These are phyloP conservation scores for Elanus axillaris DNA, from an alignment of 2,113 vertebrate species.

Conservation along the genomic window DNA sequence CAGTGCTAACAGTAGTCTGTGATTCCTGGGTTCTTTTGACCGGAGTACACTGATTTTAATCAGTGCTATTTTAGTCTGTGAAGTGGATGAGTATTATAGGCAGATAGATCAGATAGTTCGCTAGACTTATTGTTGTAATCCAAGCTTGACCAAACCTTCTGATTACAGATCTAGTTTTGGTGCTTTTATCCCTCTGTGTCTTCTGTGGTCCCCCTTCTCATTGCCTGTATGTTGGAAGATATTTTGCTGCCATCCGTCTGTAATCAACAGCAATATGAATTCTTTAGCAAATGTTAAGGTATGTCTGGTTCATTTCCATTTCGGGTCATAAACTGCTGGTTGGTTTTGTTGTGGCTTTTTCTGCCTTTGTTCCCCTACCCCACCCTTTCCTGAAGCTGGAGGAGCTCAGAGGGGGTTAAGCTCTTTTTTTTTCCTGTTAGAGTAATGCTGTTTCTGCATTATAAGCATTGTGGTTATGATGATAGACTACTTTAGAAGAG, in stretches of 20 bases:
- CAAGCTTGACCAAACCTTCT: not conserved
- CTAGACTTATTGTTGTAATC: not conserved
- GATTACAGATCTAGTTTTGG: not conserved
- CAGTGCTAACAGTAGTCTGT: not conserved
- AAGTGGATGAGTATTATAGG: not conserved
- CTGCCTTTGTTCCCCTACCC: not conserved
- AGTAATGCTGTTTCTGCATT: not conserved
- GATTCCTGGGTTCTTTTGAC: not conserved
- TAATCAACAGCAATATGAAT: not conserved
- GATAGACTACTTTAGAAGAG: not conserved
- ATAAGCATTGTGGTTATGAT: not conserved
- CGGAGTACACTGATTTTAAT: not conserved
- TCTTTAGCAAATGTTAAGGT: not conserved
- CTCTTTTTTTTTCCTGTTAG: not conserved
- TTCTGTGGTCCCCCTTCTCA: not conserved
- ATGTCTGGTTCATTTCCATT: not conserved
- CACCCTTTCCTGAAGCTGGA: not conserved
- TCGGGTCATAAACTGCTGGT: not conserved
- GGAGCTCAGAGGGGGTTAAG: not conserved
- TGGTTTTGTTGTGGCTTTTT: rapidly evolving
- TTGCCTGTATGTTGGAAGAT: not conserved
- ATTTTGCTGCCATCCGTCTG: not conserved
- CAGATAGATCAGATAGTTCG: not conserved
- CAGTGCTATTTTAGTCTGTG: rapidly evolving
- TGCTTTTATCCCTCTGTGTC: not conserved